These are phyloP conservation scores for Marmota flaviventris DNA, from an alignment of 2,113 vertebrate species.

Conservation along the genomic window DNA sequence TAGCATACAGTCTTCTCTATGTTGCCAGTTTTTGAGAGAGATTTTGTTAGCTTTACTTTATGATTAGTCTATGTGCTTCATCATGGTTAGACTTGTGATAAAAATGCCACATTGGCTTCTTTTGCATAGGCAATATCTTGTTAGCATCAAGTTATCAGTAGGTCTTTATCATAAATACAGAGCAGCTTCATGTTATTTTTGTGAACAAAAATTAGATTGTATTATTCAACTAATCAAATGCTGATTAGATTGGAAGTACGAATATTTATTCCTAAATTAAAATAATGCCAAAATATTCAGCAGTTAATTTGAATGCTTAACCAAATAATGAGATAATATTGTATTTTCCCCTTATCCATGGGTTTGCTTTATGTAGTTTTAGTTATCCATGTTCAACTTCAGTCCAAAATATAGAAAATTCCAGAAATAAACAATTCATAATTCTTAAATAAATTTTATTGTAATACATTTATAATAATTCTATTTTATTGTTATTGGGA, in stretches of 20 bases:
- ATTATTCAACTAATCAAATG: conserved; percentile 8
- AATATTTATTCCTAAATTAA: not conserved
- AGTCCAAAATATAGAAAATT: not conserved
- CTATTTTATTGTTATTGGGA: not conserved
- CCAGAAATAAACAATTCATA: not conserved
- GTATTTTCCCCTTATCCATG: not conserved
- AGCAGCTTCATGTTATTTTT: not conserved
- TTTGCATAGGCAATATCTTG: not conserved
- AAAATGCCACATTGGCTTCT: not conserved
- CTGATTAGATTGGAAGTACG: not conserved
- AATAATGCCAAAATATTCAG: not conserved
- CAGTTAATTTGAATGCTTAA: conserved; percentile 12
- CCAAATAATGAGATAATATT: not conserved
- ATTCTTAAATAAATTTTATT: not conserved
- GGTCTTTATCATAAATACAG: conserved; percentile 37
- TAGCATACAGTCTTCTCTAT: not conserved
- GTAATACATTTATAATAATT: not conserved
- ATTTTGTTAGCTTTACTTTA: conserved; percentile 23
- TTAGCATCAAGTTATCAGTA: not conserved
- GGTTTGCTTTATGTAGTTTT: not conserved
- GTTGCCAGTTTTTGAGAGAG: not conserved
- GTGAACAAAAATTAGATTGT: not conserved
- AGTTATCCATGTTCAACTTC: not conserved
- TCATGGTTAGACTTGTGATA: not conserved
- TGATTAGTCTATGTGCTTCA: not conserved